Conservation (phyloP, 2,113 vertebrate species). For the Notechis scutatus region DNA sequence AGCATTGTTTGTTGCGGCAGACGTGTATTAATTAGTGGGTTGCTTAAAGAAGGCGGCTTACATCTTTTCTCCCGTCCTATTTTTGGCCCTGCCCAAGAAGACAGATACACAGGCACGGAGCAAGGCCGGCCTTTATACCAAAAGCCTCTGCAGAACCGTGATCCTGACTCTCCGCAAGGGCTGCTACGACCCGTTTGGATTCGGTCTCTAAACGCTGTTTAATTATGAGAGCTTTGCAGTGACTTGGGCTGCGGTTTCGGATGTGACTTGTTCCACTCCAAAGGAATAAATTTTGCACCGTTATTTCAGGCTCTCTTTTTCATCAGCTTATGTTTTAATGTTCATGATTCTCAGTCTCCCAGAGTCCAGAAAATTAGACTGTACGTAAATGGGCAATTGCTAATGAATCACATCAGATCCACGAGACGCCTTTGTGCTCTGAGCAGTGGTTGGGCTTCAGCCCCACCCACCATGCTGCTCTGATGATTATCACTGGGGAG, state of each 20-base stretch:
- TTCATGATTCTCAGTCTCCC: background rate
- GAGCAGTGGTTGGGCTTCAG: background rate
- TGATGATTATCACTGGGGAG: background rate
- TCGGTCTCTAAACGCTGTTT: background rate
- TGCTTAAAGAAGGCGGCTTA: conserved; percentile 31
- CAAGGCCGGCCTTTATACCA: background rate
- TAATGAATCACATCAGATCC: background rate
- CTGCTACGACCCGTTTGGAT: background rate
- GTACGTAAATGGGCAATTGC: background rate
- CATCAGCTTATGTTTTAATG: background rate
- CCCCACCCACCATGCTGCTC: background rate
- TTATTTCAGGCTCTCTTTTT: background rate
- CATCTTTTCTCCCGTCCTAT: conserved; percentile 11
- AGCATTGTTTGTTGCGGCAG: conserved; percentile 21
- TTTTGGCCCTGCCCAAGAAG: background rate
- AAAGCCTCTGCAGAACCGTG: background rate
- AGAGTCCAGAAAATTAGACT: background rate
- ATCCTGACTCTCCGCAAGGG: background rate
- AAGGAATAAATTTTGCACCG: background rate
- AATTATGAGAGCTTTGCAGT: background rate
- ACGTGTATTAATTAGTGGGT: conserved; percentile 16
- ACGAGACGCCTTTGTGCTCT: background rate
- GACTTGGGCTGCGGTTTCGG: background rate
- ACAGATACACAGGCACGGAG: background rate
- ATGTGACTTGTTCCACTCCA: background rate